phyloP scores from a whole-genome alignment of 2,888 invertebrate genomes.

The Julus scanicus region DNA sequence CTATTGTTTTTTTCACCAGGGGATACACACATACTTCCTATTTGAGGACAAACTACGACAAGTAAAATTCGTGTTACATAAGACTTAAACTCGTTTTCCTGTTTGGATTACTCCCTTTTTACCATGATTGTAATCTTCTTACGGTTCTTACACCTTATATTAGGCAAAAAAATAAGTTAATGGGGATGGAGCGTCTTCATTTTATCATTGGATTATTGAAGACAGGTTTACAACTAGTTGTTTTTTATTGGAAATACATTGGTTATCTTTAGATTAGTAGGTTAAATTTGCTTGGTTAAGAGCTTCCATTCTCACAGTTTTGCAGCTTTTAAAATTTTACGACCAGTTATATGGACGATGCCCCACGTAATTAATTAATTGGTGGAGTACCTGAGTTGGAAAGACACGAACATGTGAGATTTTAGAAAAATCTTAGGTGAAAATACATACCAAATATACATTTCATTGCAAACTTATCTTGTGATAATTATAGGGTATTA shows the following conservation, averaged over 20 bases:
- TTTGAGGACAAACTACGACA: neutral
- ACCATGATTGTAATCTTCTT: neutral
- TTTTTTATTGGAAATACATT: neutral
- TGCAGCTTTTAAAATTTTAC: neutral
- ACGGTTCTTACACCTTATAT: neutral
- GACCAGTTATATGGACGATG: neutral
- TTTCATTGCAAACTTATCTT: neutral
- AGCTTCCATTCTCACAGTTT: neutral
- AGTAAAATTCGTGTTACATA: neutral
- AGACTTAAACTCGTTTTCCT: neutral
- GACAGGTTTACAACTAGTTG: neutral
- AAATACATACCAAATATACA: neutral
- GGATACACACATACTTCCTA: no score
- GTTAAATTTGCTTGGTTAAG: neutral
- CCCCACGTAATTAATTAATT: neutral
- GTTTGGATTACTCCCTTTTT: neutral
- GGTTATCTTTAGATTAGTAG: neutral
- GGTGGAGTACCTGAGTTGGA: neutral
- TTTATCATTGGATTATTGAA: neutral
- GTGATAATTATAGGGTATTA: no score
- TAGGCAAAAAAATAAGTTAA: neutral
- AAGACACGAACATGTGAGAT: neutral
- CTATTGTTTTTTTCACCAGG: no score
- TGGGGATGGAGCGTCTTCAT: neutral
- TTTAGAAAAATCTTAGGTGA: neutral